These are phyloP conservation scores for Acanthoscelides obtectus DNA, from an alignment of 2,888 invertebrate species.

Conservation along the genomic window DNA sequence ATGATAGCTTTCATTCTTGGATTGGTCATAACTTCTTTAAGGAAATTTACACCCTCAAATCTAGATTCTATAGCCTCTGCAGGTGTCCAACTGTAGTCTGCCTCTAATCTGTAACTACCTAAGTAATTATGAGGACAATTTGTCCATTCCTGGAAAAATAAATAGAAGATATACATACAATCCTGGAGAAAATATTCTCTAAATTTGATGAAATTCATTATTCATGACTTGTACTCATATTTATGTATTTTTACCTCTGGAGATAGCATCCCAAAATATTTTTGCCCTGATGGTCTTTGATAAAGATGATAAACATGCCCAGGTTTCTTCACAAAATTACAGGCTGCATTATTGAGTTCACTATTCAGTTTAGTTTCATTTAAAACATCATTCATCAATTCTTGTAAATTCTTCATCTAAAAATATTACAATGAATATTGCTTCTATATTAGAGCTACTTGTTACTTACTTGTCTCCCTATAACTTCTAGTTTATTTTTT, in stretches of 20 bases:
- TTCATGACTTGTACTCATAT: too few relatives aligned
- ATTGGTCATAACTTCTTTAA: conserved; percentile 18
- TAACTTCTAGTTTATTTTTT: conserved; percentile 61
- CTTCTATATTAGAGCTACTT: conserved; percentile 1
- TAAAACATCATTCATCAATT: conserved; percentile 58
- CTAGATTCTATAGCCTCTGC: conserved; percentile 43
- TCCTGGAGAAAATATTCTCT: too few relatives aligned
- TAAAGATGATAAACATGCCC: conserved; percentile 71
- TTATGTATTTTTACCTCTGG: conserved; percentile 63
- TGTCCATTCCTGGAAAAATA: conserved; percentile 62
- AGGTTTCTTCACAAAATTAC: conserved; percentile 69
- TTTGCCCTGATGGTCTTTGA: conserved; percentile 58
- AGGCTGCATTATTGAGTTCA: conserved; percentile 63
- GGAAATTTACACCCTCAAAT: conserved; percentile 29
- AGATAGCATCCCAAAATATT: conserved; percentile 70
- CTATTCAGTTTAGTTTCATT: conserved; percentile 56
- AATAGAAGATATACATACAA: too few relatives aligned
- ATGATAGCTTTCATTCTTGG: conserved; percentile 9
- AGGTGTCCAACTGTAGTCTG: conserved; percentile 68
- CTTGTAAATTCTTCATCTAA: conserved; percentile 59
- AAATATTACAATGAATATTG: conserved; percentile 14
- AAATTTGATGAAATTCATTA: background rate
- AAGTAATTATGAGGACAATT: conserved; percentile 57
- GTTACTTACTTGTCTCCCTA: conserved; percentile 57
- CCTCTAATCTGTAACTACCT: conserved; percentile 64